Percentiles rank a stretch among this genome's conserved stretches.
phyloP scores from a whole-genome alignment of 2,888 invertebrate species.

The Corythucha ciliata region DNA sequence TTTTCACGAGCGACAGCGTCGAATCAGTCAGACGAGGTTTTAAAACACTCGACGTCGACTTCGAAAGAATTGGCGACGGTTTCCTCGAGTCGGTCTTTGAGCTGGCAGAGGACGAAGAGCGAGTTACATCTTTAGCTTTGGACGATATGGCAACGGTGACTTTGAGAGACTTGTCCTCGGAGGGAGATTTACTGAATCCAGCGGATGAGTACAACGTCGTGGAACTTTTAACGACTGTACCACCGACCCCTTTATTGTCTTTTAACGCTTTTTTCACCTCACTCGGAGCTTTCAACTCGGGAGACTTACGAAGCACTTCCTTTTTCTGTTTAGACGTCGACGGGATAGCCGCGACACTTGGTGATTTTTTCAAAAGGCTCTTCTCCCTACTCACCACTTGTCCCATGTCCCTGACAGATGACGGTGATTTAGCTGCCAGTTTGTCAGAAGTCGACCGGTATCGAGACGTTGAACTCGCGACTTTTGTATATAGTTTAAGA shows the following conservation, averaged over 20 bases:
- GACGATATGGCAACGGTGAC: slow-evolving; percentile 43
- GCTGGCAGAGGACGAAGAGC: slow-evolving; percentile 35
- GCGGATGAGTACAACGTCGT: slow-evolving; percentile 41
- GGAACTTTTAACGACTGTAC: slow-evolving; percentile 42
- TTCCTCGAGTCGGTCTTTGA: slow-evolving; percentile 27
- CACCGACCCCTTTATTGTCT: slow-evolving; percentile 33
- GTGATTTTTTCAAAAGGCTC: not conserved
- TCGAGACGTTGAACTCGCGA: too few relatives aligned
- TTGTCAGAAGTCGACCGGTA: too few relatives aligned
- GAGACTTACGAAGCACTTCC: slow-evolving; percentile 42
- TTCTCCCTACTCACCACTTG: slow-evolving; percentile 1
- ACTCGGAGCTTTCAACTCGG: slow-evolving; percentile 50
- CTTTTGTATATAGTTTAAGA: slow-evolving; percentile 39
- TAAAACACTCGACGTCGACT: slow-evolving; percentile 15
- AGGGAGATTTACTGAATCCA: slow-evolving; percentile 31
- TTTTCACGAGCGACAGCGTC: not conserved
- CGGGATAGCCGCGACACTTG: slow-evolving; percentile 6
- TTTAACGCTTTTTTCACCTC: slow-evolving; percentile 48
- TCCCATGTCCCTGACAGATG: slow-evolving; percentile 29
- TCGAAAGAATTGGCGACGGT: slow-evolving; percentile 20
- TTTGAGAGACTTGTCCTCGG: slow-evolving; percentile 43
- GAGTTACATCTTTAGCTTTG: slow-evolving; percentile 40
- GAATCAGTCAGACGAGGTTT: slow-evolving; percentile 15
- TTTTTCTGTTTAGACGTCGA: slow-evolving; percentile 29
- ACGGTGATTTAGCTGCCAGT: slow-evolving; percentile 16